phyloP scores from a whole-genome alignment of 1,140 invertebrate genomes.

The Pseudomyrmex gracilis region DNA sequence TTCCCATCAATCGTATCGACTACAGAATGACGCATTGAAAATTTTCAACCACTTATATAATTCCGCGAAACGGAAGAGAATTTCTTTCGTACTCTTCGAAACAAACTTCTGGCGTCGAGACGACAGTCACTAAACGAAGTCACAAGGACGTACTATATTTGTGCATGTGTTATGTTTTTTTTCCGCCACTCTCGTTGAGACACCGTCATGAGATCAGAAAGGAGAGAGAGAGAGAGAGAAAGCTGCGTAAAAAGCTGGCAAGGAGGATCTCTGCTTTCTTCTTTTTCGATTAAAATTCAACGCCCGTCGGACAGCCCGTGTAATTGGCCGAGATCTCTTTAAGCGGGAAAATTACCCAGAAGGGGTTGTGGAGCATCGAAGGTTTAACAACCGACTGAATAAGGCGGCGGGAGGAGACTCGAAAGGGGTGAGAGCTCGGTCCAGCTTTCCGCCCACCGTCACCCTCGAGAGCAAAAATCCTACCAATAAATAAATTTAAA shows the following conservation, averaged over 20 bases:
- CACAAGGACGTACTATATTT: background rate
- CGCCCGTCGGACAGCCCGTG: conserved; percentile 79
- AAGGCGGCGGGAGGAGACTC: conserved; percentile 8
- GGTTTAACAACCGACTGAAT: conserved; percentile 71
- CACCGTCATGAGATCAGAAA: background rate
- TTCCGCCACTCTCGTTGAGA: background rate
- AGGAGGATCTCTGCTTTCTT: conserved; percentile 70
- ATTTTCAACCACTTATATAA: conserved; percentile 2
- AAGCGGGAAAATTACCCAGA: conserved; percentile 84
- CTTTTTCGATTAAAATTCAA: conserved; percentile 84
- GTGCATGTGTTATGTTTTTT: conserved; percentile 23
- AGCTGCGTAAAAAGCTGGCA: conserved; percentile 58
- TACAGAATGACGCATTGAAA: background rate
- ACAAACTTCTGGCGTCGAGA: conserved; percentile 7
- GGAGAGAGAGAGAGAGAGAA: background rate
- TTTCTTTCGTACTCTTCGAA: conserved; percentile 10
- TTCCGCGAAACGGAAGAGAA: conserved; percentile 7
- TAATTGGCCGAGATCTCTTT: conserved; percentile 85
- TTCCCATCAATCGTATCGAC: background rate
- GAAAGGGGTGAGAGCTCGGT: conserved; percentile 20
- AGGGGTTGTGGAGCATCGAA: conserved; percentile 79
- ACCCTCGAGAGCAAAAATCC: conserved; percentile 78
- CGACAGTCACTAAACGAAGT: conserved; percentile 31
- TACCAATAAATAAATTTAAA: conserved; percentile 85
- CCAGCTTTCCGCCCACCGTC: conserved; percentile 60